Percentiles rank a stretch among this genome's conserved stretches.
Conservation (phyloP, 1,140 invertebrate species). For the Papilio machaon region DNA sequence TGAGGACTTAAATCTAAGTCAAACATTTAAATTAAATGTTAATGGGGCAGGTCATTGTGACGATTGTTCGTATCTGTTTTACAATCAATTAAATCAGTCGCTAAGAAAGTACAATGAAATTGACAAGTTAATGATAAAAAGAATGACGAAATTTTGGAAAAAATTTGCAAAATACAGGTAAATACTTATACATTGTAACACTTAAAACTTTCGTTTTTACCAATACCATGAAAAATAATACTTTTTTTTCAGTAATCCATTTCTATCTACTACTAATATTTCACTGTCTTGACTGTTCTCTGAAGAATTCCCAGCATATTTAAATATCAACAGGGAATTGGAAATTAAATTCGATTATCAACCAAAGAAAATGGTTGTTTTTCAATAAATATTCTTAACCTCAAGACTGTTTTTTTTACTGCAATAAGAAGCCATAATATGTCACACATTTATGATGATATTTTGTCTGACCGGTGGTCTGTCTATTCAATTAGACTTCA, state of each 20-base stretch:
- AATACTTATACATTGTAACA: conserved; percentile 28
- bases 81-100: conserved; percentile 46
- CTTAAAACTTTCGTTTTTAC: background rate
- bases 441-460: too few relatives aligned
- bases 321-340: conserved; percentile 46
- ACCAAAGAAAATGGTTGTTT: conserved; percentile 49
- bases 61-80: conserved; percentile 77
- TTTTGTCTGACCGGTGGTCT: too few relatives aligned
- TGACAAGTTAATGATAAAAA: conserved; percentile 69
- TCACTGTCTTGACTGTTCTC: conserved; percentile 47
- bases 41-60: conserved; percentile 79
- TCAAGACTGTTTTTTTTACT: too few relatives aligned
- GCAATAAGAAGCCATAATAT: too few relatives aligned
- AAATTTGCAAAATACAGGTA: conserved; percentile 84
- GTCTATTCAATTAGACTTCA: too few relatives aligned
- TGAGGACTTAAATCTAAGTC: conserved; percentile 72
- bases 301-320: conserved; percentile 39
- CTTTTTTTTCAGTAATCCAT: conserved; percentile 48
- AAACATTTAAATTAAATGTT: conserved; percentile 62
- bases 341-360: conserved; percentile 47
- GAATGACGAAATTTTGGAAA: conserved; percentile 81
- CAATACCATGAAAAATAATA: background rate
- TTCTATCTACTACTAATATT: conserved; percentile 21
- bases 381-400: conserved; percentile 42
- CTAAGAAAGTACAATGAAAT: conserved; percentile 63